A percentile compares a stretch with the other conserved stretches of the same genome.
These are phyloP conservation scores for Myotis vivesi DNA, from an alignment of 2,797 vertebrate species.

Conservation along the genomic window DNA sequence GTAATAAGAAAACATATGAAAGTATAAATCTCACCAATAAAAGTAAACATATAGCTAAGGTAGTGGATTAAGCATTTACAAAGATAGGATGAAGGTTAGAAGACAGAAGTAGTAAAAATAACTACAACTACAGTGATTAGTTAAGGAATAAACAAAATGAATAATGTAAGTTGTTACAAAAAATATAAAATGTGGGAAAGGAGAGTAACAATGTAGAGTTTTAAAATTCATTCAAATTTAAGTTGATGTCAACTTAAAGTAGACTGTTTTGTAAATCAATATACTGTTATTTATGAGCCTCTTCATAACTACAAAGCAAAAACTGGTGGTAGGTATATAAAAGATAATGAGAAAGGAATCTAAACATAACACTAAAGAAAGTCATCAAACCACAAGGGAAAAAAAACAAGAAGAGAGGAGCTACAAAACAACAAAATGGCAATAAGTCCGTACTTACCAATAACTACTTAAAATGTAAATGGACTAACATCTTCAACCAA, in stretches of 20 bases:
- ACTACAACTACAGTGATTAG: background rate
- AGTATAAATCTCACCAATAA: background rate
- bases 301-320: background rate
- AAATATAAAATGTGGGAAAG: background rate
- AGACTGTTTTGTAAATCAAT: background rate
- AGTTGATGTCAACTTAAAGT: background rate
- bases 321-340: background rate
- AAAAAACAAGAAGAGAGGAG: background rate
- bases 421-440: background rate
- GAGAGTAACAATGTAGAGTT: background rate
- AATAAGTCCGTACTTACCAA: background rate
- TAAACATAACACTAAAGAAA: background rate
- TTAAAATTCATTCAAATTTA: background rate
- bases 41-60: background rate
- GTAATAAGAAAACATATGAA: background rate
- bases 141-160: background rate
- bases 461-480: background rate
- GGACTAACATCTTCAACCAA: background rate
- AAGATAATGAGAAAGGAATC: background rate
- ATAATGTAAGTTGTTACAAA: background rate
- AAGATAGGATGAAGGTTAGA: background rate
- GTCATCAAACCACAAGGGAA: background rate
- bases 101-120: background rate
- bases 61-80: background rate
- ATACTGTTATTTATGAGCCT: background rate